Conservation (phyloP, 2,113 vertebrate species). For the Sterrhoptilus dennistouni region DNA sequence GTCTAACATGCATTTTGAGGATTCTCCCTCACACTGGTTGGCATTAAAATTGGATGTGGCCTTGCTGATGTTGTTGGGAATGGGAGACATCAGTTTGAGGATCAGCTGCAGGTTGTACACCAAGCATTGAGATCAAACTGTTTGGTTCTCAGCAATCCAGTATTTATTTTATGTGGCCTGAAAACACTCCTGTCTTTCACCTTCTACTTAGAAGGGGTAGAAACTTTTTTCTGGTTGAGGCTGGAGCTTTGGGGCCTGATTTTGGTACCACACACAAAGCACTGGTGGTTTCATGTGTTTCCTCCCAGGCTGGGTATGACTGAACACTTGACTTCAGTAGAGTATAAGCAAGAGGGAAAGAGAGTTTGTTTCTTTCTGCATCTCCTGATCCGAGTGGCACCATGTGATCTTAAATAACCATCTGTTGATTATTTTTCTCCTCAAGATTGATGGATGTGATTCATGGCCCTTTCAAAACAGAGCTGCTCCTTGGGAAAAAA, state of each 20-base stretch:
- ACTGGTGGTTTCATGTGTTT: neutral
- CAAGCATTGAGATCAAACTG: fast-evolving
- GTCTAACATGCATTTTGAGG: neutral
- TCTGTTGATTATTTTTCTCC: slow-evolving; percentile 27
- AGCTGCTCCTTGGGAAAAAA: neutral
- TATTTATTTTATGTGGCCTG: neutral
- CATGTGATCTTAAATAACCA: neutral
- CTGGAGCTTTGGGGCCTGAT: neutral
- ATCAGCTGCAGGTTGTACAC: neutral
- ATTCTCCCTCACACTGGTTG: neutral
- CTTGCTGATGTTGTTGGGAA: neutral
- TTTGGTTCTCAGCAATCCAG: neutral
- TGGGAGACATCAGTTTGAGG: neutral
- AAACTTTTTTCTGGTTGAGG: neutral
- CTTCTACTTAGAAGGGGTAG: neutral
- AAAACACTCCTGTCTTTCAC: neutral
- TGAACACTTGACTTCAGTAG: neutral
- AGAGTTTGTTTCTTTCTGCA: neutral
- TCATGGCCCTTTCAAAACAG: slow-evolving; percentile 13
- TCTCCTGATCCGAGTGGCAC: neutral
- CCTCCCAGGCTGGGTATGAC: neutral
- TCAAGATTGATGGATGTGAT: slow-evolving; percentile 18
- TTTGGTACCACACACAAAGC: neutral
- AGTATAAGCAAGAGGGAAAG: neutral
- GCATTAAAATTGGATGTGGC: neutral